A percentile compares a stretch with the other conserved stretches of the same genome.
phyloP scores from a whole-genome alignment of 2,888 invertebrate genomes.

The Galerucella calmariensis region DNA sequence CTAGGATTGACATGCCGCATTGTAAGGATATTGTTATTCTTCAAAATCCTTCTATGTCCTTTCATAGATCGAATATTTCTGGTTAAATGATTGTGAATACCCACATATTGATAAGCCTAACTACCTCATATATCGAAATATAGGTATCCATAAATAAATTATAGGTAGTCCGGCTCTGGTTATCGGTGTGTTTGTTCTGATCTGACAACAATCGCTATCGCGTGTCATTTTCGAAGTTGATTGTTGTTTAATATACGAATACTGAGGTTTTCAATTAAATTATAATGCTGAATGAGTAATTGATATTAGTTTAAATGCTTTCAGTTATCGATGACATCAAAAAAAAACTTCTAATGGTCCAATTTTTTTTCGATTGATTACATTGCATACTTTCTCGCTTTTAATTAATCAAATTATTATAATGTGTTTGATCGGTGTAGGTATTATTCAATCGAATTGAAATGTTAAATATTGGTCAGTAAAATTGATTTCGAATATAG shows the following conservation, averaged over 20 bases:
- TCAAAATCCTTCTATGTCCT: too few relatives aligned
- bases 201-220: conserved; percentile 18
- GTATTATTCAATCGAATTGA: neutral
- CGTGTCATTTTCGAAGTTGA: conserved; percentile 27
- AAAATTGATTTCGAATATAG: neutral
- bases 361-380: conserved; percentile 16
- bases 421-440: conserved; percentile 25
- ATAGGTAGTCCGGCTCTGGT: neutral
- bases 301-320: conserved; percentile 29
- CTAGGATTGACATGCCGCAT: too few relatives aligned
- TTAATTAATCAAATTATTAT: conserved; percentile 15
- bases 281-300: conserved; percentile 24
- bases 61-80: too few relatives aligned
- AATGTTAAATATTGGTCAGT: neutral
- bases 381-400: neutral
- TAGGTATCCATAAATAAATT: neutral
- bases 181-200: conserved; percentile 27
- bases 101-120: neutral
- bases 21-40: too few relatives aligned
- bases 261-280: conserved; percentile 34
- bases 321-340: conserved; percentile 20
- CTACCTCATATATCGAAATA: neutral
- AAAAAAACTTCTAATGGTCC: conserved; percentile 2
- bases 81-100: neutral
- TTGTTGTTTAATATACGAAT: conserved; percentile 27